Percentiles rank a stretch among this genome's conserved stretches.
Evolutionary conservation across 1,140 invertebrate species (phyloP).

Genomic region (Drosophila pandora): DNA sequence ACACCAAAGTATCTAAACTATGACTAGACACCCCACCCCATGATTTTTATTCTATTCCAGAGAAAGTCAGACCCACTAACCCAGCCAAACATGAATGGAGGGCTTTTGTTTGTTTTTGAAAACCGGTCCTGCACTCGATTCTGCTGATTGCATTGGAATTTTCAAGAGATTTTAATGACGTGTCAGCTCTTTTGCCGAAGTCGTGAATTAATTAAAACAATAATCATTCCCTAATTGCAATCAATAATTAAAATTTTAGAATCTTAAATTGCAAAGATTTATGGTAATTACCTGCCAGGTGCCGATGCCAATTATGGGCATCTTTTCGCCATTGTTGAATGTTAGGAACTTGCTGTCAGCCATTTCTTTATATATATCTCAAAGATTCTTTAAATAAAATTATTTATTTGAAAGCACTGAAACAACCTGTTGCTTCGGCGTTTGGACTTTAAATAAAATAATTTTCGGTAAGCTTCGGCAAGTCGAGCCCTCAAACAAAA

Average conservation of each 20-base stretch:
- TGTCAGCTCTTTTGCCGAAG: slow-evolving; percentile 17
- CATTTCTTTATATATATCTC: slow-evolving; percentile 50
- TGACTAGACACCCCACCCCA: too few species aligned
- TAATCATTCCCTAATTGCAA: background rate
- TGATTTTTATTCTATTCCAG: slow-evolving; percentile 6
- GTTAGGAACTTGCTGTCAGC: slow-evolving; percentile 62
- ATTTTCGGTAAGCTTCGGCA: background rate
- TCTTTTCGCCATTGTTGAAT: slow-evolving; percentile 85
- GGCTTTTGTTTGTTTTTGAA: slow-evolving; percentile 28
- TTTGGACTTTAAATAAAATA: slow-evolving; percentile 5
- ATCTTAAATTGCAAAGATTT: background rate
- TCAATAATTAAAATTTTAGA: background rate
- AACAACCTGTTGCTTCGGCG: slow-evolving; percentile 30
- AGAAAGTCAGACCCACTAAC: slow-evolving; percentile 25
- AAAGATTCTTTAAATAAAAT: background rate
- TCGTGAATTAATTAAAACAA: slow-evolving; percentile 14
- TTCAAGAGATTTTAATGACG: slow-evolving; percentile 20
- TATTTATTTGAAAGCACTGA: background rate
- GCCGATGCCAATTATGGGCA: slow-evolving; percentile 91
- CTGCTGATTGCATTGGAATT: slow-evolving; percentile 14
- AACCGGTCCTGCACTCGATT: slow-evolving; percentile 31
- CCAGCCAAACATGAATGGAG: slow-evolving; percentile 12
- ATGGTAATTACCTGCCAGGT: slow-evolving; percentile 89
- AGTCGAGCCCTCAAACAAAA: too few species aligned
- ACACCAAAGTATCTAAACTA: background rate